These are phyloP conservation scores for Callinectes sapidus DNA, from an alignment of 2,888 invertebrate genomes.

Conservation along the genomic window DNA sequence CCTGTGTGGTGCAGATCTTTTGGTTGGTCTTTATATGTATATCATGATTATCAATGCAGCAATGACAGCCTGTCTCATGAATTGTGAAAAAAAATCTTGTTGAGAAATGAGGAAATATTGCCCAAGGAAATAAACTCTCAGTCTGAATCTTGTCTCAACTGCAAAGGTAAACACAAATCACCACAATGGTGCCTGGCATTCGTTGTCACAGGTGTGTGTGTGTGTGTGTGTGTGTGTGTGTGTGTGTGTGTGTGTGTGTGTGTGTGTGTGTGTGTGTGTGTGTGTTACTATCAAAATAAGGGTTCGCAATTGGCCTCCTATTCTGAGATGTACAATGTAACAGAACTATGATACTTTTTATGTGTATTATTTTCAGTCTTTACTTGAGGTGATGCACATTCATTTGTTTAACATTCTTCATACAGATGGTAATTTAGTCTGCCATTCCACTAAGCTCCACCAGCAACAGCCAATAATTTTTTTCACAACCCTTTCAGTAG, in stretches of 20 bases:
- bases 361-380: background rate
- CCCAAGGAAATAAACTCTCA: no score
- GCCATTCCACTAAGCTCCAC: slow-evolving; percentile 6
- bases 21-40: background rate
- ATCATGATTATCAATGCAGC: background rate
- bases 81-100: background rate
- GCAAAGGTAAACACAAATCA: background rate
- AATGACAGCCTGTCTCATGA: background rate
- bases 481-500: slow-evolving; percentile 13
- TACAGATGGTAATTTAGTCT: background rate
- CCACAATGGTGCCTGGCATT: background rate
- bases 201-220: background rate
- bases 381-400: background rate
- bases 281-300: background rate
- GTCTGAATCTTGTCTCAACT: no score
- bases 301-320: background rate
- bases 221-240: background rate
- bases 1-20: background rate
- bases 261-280: background rate
- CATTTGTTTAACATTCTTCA: background rate
- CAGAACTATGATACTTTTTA: background rate
- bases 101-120: background rate
- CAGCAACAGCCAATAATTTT: background rate
- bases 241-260: background rate
- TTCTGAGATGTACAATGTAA: background rate